Base-by-base conservation (phyloP, 2,888 invertebrate species). In the Drosophila seclusa region DNA sequence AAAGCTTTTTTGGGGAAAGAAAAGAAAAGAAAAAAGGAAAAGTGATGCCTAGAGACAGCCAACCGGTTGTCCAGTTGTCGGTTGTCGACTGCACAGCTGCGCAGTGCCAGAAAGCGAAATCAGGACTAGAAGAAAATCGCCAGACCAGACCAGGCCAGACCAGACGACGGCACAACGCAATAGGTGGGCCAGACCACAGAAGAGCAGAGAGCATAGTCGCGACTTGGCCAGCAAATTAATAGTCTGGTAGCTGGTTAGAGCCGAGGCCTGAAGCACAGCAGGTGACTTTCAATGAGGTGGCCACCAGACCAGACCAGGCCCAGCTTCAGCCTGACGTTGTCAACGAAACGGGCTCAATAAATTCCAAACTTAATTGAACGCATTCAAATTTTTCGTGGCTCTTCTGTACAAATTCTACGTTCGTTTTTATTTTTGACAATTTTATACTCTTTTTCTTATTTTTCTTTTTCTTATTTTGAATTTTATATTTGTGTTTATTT, bases 291-390 rank as follows among this genome's bases (percentile, higher is more conserved):
- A 54, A 38, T 65, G 63, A 49, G 29, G 29, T 62, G 36, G 31
- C 50, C 18, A 5, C 36, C 36, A 27, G n/a, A 24, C 21, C 32
- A 24, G 16, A 34, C 34, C 16, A n/a, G 34, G 38, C 18, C 18
- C 18, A 45, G 24, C 45, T n/a, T 16, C n/a, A 49, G 36, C 29
- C 29, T n/a, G 13, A 36, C 53, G 63, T 73, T 78, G 68, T 64
- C 69, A 69, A 61, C 65, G 57, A 21, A 40, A 60, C 42, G 55
- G 16, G 50, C 50, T 58, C 63, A 64, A 90, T 89, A 90, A 89
- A 90, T 87, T 77, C 80, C 73, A 64, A 62, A 63, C 78, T 90
- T 89, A 84, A 90, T 90, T 89, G 85, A 79, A 76, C 49, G 77
- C 75, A 89, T 90, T 87, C 82, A 87, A 90, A 89, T 79, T 85